These are phyloP conservation scores for Cephalopterus ornatus DNA, from an alignment of 2,113 vertebrate species.

Conservation along the genomic window DNA sequence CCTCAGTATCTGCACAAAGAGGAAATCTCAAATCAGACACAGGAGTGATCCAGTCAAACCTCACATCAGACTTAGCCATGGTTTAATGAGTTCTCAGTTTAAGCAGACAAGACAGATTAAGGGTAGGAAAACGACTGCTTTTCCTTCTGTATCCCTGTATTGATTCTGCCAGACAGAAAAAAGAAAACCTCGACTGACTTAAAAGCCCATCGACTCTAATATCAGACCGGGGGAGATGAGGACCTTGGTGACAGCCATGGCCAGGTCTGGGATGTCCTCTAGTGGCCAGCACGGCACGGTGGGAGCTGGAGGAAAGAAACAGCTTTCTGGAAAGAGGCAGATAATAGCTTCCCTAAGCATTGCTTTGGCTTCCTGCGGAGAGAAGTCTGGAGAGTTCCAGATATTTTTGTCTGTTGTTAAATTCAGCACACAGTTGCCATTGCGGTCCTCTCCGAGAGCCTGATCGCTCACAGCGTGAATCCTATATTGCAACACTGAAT, in stretches of 20 bases:
- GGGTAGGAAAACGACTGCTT: background rate
- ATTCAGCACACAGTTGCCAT: conserved; percentile 28
- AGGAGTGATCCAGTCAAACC: background rate
- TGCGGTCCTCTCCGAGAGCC: background rate
- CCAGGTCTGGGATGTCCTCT: conserved; percentile 4
- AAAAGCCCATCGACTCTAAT: background rate
- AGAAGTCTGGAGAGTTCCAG: conserved; percentile 45
- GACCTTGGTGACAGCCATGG: background rate
- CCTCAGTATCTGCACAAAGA: background rate
- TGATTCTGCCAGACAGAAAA: background rate
- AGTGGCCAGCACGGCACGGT: background rate
- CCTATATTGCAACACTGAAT: background rate
- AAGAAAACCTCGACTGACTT: background rate
- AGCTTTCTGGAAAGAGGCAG: background rate
- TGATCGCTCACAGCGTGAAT: conserved; percentile 18
- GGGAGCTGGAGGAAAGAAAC: background rate
- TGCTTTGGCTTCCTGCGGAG: conserved; percentile 15
- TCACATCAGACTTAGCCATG: background rate
- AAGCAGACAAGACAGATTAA: background rate
- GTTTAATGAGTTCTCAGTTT: background rate
- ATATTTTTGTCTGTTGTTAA: conserved; percentile 44
- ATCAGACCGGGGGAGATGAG: background rate
- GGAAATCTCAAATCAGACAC: background rate
- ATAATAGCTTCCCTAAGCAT: background rate
- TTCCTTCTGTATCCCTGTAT: background rate